Conservation (phyloP, 2,797 vertebrate species). For the Denticeps clupeoides region DNA sequence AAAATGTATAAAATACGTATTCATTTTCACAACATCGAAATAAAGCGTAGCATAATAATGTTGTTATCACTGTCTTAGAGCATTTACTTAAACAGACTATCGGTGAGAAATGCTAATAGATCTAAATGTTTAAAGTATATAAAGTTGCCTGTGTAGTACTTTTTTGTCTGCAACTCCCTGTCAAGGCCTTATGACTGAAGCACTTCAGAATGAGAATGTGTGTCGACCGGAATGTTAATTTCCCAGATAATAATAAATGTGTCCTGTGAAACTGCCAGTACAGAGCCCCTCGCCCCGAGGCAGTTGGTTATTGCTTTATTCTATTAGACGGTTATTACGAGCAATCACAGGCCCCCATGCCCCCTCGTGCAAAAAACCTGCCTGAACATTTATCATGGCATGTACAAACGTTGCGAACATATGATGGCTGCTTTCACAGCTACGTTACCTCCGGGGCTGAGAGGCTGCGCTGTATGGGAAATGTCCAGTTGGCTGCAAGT, state of each 20-base stretch:
- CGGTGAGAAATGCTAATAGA: too few relatives aligned
- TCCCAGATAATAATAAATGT: constrained; percentile 63
- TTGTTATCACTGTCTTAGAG: too few relatives aligned
- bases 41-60: too few relatives aligned
- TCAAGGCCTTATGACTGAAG: constrained; percentile 45
- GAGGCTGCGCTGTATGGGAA: too few relatives aligned
- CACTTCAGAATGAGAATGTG: constrained; percentile 50
- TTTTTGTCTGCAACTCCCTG: too few relatives aligned
- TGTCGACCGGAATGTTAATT: constrained; percentile 68
- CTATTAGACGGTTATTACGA: constrained; percentile 77
- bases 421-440: constrained; percentile 61
- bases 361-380: constrained; percentile 36
- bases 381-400: constrained; percentile 67
- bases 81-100: too few relatives aligned
- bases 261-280: constrained; percentile 62
- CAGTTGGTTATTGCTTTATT: constrained; percentile 70
- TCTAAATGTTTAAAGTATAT: too few relatives aligned
- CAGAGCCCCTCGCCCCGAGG: constrained; percentile 54
- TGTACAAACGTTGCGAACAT: constrained; percentile 66
- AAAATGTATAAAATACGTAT: too few relatives aligned
- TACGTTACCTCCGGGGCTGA: constrained; percentile 51
- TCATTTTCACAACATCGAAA: too few relatives aligned
- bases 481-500: constrained; percentile 28
- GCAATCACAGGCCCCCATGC: constrained; percentile 61
- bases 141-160: too few relatives aligned